Evolutionary conservation across 2,888 invertebrate genomes (phyloP).

Genomic region (Amitus sp.): DNA sequence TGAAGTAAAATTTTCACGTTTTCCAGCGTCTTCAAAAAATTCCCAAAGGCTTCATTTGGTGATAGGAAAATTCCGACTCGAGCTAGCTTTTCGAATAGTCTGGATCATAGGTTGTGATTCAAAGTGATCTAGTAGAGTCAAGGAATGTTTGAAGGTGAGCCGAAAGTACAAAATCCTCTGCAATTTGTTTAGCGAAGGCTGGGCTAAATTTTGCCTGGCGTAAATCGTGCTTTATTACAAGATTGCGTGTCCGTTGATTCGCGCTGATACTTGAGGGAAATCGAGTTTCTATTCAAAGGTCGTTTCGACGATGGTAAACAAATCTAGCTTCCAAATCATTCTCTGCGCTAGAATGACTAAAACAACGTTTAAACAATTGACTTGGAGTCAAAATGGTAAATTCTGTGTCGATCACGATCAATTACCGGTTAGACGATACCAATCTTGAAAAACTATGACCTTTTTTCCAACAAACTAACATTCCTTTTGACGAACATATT

Average conservation of each 20-base stretch:
- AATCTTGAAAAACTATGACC: too few species aligned
- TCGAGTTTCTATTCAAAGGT: slow-evolving; percentile 31
- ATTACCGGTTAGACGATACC: too few species aligned
- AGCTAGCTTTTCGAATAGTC: too few species aligned
- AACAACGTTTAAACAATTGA: slow-evolving; percentile 34
- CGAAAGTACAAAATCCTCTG: neutral
- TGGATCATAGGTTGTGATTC: too few species aligned
- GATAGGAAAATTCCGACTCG: too few species aligned
- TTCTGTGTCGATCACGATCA: slow-evolving; percentile 14
- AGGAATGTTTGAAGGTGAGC: neutral
- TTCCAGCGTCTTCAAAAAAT: too few species aligned
- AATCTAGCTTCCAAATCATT: slow-evolving; percentile 33
- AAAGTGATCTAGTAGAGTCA: too few species aligned
- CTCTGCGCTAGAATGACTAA: slow-evolving; percentile 24
- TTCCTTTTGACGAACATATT: too few species aligned
- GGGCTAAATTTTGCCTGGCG: slow-evolving; percentile 3
- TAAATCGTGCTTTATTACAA: slow-evolving; percentile 21
- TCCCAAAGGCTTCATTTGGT: too few species aligned
- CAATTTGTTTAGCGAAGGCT: neutral
- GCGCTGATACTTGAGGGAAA: slow-evolving; percentile 25
- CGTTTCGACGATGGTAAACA: slow-evolving; percentile 33
- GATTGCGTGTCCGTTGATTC: slow-evolving; percentile 27
- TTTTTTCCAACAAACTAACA: too few species aligned
- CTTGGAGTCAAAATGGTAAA: slow-evolving; percentile 21
- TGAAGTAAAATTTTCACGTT: too few species aligned